Evolutionary conservation across 2,113 vertebrate genomes (phyloP), one percentile per base, ranked within the genome.

Genomic region (Tychaedon coryphoeus): DNA sequence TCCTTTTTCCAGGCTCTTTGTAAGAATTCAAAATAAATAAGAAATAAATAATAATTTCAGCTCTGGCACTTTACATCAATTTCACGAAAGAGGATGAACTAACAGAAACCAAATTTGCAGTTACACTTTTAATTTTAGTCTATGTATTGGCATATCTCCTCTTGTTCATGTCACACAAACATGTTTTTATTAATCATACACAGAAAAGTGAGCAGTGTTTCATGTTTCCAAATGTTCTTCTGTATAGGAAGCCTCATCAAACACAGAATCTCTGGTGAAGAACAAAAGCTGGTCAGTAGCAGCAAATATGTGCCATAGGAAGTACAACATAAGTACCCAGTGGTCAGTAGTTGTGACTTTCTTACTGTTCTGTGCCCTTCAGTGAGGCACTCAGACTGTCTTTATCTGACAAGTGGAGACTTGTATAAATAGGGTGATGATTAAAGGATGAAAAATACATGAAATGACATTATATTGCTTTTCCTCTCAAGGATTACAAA

Each of bases 21-120:
- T 86, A 45, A 60, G 18, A 50, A 79, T 75, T 74, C 3, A 82
- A 54, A 90, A 62, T 36, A 94, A 83, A 19, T 48, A 58, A 70
- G 31, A 80, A 51, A 4, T 47, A 84, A 88, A 56, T 56, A 82
- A 69, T 45, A 4, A 71, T 67, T 88, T 82, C 70, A 77, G 24
- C 65, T 75, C 38, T 19, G 56, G 18, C 62, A 90, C 64, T 86
- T 75, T 90, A 82, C 65, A 53, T 31, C 56, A 53, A 42, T 89
- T 92, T 94, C 50, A 70, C 91, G 93, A 61, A 61, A 86, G 19
- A 69, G 45, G 23, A 71, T 62, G 86, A 91, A 26, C 33, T 62
- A 94, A 58, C 36, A 67, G 86, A 93, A 96, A 86, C 54, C 89
- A 91, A 70, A 86, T 93, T 80, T 82, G 36, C 42, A 85, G 90